Conservation (phyloP, 2,888 invertebrate species). For the Trichogramma dendrolimi region DNA sequence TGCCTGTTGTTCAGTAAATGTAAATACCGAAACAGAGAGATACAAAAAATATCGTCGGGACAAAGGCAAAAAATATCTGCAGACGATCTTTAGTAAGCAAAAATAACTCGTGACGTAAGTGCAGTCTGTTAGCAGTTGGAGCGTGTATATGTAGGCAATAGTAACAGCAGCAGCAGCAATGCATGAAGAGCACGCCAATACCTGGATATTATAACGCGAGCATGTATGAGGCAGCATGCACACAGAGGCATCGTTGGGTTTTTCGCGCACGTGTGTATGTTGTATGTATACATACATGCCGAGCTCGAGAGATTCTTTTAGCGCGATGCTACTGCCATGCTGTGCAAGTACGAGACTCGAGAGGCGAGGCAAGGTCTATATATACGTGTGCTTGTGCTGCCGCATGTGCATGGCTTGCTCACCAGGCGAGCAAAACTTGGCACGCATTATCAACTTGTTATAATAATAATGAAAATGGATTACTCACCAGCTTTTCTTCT, state of each 20-base stretch:
- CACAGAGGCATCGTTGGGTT: background rate
- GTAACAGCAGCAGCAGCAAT: too few relatives aligned
- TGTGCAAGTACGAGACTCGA: too few relatives aligned
- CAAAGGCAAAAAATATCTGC: background rate
- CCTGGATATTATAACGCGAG: background rate
- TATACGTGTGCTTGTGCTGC: too few relatives aligned
- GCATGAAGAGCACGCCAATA: too few relatives aligned
- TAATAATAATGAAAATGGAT: background rate
- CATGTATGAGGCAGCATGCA: background rate
- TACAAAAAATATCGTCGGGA: background rate
- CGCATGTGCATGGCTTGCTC: too few relatives aligned
- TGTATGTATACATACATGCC: background rate
- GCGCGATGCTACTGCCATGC: too few relatives aligned
- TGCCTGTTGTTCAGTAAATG: background rate
- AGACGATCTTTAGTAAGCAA: background rate
- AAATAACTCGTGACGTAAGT: constrained; percentile 21
- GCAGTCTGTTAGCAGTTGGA: too few relatives aligned
- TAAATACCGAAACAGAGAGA: background rate
- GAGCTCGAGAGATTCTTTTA: too few relatives aligned
- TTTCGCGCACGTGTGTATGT: background rate
- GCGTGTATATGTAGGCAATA: too few relatives aligned
- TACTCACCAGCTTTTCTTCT: constrained; percentile 69
- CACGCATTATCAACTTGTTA: too few relatives aligned
- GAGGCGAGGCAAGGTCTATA: too few relatives aligned
- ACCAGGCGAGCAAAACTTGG: background rate